A percentile compares a stretch with the other conserved stretches of the same genome.
These are phyloP conservation scores for Leptinotarsa juncta DNA, from an alignment of 2,888 invertebrate species.

Conservation along the genomic window DNA sequence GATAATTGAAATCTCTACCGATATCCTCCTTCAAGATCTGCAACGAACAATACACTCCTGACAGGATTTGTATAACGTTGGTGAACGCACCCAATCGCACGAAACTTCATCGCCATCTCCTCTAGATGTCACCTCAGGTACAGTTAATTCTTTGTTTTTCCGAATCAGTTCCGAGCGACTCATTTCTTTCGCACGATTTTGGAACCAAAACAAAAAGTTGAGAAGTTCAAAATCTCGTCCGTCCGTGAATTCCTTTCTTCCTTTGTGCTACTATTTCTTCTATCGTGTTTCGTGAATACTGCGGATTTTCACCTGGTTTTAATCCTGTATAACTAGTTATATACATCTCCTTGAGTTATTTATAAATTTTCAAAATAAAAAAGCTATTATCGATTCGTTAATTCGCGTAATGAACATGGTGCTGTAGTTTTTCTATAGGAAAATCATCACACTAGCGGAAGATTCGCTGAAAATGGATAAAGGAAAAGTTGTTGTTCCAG, in stretches of 20 bases:
- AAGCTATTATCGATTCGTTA: conserved; percentile 1
- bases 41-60: conserved; percentile 10
- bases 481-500: conserved; percentile 45
- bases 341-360: conserved; percentile 25
- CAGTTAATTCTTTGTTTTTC: neutral
- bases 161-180: conserved; percentile 20
- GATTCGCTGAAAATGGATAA: conserved; percentile 43
- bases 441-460: conserved; percentile 11
- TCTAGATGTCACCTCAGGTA: conserved; percentile 17
- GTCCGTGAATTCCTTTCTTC: neutral
- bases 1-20: conserved; percentile 2
- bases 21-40: neutral
- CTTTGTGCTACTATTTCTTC: neutral
- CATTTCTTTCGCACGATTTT: neutral
- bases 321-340: neutral
- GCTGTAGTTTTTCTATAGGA: neutral
- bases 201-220: conserved; percentile 16
- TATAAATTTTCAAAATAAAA: conserved; percentile 15
- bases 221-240: neutral
- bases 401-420: conserved; percentile 5
- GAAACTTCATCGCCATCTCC: neutral
- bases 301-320: neutral
- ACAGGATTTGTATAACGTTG: conserved; percentile 1
- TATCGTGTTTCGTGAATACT: neutral
- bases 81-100: neutral